Base-by-base conservation (phyloP, 1,140 invertebrate genomes). In the Hycleus cichorii region DNA sequence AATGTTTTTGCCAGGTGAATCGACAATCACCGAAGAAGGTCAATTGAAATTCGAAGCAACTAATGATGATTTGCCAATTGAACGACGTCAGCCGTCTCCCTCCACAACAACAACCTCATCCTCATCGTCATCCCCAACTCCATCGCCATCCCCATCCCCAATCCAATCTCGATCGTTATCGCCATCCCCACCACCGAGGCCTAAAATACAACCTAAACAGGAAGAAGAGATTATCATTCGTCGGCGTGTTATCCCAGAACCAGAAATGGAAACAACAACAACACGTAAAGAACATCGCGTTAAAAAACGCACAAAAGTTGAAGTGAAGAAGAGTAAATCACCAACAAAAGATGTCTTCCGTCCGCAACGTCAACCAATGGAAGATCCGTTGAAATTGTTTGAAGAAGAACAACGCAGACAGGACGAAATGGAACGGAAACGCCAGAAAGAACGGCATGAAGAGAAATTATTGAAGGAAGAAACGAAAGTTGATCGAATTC, bases 1-100 rank as follows among this genome's bases (percentile, higher is more conserved):
- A 0, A 73, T 74, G 57, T 84, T 84, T 59, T 73, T 84, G 62
- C 80, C 81, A 1, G 83, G 83, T 10, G 79, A 83, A 58, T 80
- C 78, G 1, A 73, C 80, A 0, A 78, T 77, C 1, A 74, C 77
- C 58, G 73, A 79, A 56, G 64, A 73, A 54, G 76, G 78, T 32
- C 74, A 80, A 47, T 73, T 76, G 10, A 65, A 77, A 51, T 72
- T 72, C 57, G 70, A 72, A 55, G 64, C 65, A 8, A 71, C 64
- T 9, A 67, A 70, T 39, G 69, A 72, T 32, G 70, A 72, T 55
- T 55, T 54, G 18, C 54, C 63, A 38, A 32, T 58, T 47, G n/a
- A 52, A 24, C 51, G 32, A 39, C 26, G 49, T 26, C 48, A 53
- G 32, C 46, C 9, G n/a, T 27, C 53, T 53, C 57, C 45, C 43